Conservation (phyloP, 2,113 vertebrate species). For the Podocnemis expansa region DNA sequence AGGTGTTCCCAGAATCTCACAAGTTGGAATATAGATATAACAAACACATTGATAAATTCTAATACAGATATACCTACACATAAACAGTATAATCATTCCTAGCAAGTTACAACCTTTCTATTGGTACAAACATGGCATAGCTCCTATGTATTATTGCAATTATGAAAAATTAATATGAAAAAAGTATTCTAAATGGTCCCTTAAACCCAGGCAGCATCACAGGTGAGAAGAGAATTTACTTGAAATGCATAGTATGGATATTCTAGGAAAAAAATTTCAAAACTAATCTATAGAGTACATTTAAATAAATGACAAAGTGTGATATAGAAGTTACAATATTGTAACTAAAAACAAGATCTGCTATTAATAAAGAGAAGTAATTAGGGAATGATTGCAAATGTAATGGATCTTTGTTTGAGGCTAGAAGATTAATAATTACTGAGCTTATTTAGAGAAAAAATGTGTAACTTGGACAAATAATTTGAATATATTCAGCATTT, state of each 20-base stretch:
- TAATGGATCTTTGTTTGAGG: not conserved
- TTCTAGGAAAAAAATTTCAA: not conserved
- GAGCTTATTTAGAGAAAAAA: not conserved
- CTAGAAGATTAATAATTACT: not conserved
- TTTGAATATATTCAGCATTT: not conserved
- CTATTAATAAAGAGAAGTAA: not conserved
- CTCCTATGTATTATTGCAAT: no score
- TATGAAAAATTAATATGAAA: no score
- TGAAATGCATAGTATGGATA: not conserved
- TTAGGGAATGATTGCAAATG: not conserved
- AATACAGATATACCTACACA: no score
- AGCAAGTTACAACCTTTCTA: no score
- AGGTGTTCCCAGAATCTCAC: no score
- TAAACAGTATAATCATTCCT: no score
- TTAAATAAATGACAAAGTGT: not conserved
- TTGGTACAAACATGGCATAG: no score
- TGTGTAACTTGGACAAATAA: not conserved
- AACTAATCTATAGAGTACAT: not conserved
- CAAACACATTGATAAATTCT: no score
- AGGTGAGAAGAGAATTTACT: not conserved
- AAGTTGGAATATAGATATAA: no score
- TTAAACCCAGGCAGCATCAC: no score
- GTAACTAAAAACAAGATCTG: not conserved
- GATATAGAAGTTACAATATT: not conserved
- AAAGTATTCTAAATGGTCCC: no score